These are phyloP conservation scores for Rhagophthalmus giganteus DNA, from an alignment of 2,888 invertebrate genomes.

Conservation along the genomic window DNA sequence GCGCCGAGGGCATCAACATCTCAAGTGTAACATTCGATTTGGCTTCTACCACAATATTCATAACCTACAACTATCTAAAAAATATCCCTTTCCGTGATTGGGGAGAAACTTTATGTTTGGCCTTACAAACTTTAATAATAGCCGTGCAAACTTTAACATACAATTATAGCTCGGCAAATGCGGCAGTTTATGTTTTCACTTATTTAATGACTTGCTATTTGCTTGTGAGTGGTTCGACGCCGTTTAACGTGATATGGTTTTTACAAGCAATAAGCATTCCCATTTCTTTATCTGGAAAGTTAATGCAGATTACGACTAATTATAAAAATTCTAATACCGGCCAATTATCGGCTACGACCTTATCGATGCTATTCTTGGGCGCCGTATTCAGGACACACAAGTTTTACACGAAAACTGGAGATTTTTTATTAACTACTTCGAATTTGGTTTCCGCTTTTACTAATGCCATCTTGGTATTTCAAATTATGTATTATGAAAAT, in stretches of 20 bases:
- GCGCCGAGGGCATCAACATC: slow-evolving; percentile 1
- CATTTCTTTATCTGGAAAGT: background rate
- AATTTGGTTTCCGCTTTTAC: background rate
- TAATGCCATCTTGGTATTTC: background rate
- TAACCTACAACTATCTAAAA: slow-evolving; percentile 2
- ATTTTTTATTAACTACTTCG: background rate
- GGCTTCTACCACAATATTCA: background rate
- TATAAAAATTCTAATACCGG: slow-evolving; percentile 2
- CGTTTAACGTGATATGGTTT: background rate
- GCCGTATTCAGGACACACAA: background rate
- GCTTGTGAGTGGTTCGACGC: background rate
- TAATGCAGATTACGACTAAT: slow-evolving; percentile 5
- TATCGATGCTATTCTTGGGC: background rate
- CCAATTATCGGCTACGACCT: slow-evolving; percentile 3
- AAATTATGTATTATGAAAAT: background rate
- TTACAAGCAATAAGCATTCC: slow-evolving; percentile 4
- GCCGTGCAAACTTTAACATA: slow-evolving; percentile 1
- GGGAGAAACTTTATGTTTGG: slow-evolving; percentile 3
- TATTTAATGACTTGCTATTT: slow-evolving; percentile 1
- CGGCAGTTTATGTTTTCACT: background rate
- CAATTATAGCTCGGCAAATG: background rate
- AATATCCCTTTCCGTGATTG: background rate
- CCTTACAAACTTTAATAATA: slow-evolving; percentile 1
- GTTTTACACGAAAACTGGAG: background rate
- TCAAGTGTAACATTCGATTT: slow-evolving; percentile 3